These are phyloP conservation scores for Sceloporus tristichus DNA, from an alignment of 2,113 vertebrate species.

Conservation along the genomic window DNA sequence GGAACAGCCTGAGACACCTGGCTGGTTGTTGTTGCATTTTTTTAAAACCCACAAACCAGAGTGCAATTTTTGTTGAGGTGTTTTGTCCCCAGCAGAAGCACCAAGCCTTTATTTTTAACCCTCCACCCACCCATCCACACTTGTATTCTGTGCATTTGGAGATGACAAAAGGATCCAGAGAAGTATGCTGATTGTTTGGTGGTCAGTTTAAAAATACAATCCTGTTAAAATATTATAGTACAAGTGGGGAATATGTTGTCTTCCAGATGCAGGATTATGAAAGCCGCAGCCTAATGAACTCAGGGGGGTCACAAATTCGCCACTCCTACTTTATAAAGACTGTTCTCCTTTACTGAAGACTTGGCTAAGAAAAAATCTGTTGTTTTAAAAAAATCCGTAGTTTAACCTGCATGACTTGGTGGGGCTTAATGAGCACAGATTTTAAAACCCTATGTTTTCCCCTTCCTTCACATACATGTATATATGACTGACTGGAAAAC, in stretches of 20 bases:
- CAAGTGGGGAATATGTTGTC: neutral
- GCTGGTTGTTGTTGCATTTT: neutral
- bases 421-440: slow-evolving; percentile 35
- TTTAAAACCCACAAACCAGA: slow-evolving; percentile 53
- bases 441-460: slow-evolving; percentile 3
- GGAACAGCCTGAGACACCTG: slow-evolving; percentile 44
- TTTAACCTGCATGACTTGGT: slow-evolving; percentile 24
- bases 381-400: too few species aligned
- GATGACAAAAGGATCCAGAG: slow-evolving; percentile 54
- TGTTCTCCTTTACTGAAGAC: slow-evolving; percentile 16
- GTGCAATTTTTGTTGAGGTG: slow-evolving; percentile 72
- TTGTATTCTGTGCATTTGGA: slow-evolving; percentile 47
- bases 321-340: neutral
- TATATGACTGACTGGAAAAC: too few species aligned
- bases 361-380: slow-evolving; percentile 34
- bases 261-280: neutral
- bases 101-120: slow-evolving; percentile 53
- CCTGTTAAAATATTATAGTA: slow-evolving; percentile 12
- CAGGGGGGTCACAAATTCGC: neutral
- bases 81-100: slow-evolving; percentile 54
- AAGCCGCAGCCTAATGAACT: neutral
- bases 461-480: neutral
- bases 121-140: neutral
- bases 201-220: slow-evolving; percentile 27
- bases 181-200: slow-evolving; percentile 62